phyloP scores from a whole-genome alignment of 2,888 invertebrate species.

The Pristionchus maxplancki region DNA sequence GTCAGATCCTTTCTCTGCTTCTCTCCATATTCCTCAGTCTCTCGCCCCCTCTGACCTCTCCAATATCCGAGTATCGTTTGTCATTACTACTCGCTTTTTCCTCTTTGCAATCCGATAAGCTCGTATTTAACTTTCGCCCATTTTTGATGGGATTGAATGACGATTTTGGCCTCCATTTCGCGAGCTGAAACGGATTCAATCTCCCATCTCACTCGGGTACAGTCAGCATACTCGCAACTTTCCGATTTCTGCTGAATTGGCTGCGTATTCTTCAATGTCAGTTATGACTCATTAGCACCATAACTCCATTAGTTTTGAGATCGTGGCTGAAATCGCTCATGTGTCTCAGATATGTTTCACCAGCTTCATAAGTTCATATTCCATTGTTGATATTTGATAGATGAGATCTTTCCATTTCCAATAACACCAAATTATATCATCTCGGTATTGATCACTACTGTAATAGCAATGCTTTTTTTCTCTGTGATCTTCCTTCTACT shows the following conservation, averaged over 20 bases:
- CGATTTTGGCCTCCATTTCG: neutral
- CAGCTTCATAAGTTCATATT: neutral
- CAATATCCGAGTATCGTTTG: constrained; percentile 8
- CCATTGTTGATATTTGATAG: no score
- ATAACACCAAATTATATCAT: no score
- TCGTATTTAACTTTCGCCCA: constrained; percentile 36
- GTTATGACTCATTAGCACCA: no score
- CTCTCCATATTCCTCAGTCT: neutral
- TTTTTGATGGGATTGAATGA: constrained; percentile 17
- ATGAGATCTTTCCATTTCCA: no score
- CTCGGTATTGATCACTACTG: no score
- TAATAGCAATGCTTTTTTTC: no score
- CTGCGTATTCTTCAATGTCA: no score
- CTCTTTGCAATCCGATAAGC: neutral
- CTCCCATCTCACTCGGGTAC: no score
- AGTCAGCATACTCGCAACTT: neutral
- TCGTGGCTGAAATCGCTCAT: no score
- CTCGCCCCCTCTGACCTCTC: neutral
- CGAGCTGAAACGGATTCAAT: neutral
- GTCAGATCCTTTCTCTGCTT: neutral
- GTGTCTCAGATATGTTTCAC: neutral
- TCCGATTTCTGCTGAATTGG: no score
- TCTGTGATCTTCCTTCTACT: no score
- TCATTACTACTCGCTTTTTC: neutral
- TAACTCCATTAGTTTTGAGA: no score